Evolutionary conservation across 2,113 vertebrate genomes (phyloP).

Genomic region (Odontesthes bonariensis): DNA sequence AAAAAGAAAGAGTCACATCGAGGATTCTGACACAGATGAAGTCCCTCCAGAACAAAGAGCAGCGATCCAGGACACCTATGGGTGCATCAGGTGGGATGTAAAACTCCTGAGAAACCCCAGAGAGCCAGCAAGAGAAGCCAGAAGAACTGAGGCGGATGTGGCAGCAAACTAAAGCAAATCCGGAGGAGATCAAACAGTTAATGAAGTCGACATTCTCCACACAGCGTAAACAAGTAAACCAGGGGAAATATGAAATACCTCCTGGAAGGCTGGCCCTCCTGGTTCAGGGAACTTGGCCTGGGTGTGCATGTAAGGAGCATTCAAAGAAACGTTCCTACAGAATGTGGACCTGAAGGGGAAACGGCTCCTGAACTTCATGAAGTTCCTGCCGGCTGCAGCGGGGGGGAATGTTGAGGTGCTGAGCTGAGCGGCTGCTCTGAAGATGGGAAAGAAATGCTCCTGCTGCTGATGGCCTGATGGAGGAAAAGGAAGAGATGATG

Average conservation of each 20-base stretch:
- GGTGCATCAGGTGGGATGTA: not conserved
- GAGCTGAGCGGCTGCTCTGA: constrained; percentile 29
- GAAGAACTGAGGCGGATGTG: too few relatives aligned
- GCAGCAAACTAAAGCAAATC: too few relatives aligned
- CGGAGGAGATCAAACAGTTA: too few relatives aligned
- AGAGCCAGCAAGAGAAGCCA: not conserved
- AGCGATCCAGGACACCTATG: constrained; percentile 1
- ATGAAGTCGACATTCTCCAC: too few relatives aligned
- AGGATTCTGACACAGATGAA: constrained; percentile 1
- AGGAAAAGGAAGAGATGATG: not conserved
- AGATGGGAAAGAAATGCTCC: constrained; percentile 38
- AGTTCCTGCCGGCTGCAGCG: constrained; percentile 23
- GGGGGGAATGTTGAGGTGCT: too few relatives aligned
- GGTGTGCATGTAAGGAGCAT: too few relatives aligned
- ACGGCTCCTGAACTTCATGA: constrained; percentile 40
- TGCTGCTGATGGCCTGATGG: constrained; percentile 14
- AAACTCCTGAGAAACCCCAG: not conserved
- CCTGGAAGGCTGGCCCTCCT: too few relatives aligned
- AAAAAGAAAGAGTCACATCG: not conserved
- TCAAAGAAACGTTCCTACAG: too few relatives aligned
- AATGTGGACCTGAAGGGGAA: too few relatives aligned
- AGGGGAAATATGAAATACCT: too few relatives aligned
- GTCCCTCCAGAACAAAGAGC: not conserved
- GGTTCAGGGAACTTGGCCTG: too few relatives aligned
- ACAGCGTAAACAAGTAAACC: too few relatives aligned